Evolutionary conservation across 2,888 invertebrate species (phyloP).

Genomic region (Apoda limacodes): DNA sequence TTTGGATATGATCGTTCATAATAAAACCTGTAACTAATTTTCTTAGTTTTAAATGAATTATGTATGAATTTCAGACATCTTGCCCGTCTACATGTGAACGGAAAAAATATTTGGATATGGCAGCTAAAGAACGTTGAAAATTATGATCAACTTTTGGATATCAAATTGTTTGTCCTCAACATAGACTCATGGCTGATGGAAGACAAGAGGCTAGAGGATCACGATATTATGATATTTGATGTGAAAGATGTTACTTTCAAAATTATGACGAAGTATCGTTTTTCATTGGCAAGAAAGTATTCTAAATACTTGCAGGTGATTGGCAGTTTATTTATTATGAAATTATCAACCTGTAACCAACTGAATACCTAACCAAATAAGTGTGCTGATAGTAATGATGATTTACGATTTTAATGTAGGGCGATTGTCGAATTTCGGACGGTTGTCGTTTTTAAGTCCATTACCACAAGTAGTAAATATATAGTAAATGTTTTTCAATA

Average conservation of each 20-base stretch:
- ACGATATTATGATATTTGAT: conserved; percentile 44
- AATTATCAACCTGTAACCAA: no score
- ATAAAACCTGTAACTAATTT: no score
- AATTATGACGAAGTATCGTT: conserved; percentile 69
- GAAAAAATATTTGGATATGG: conserved; percentile 47
- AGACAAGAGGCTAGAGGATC: conserved; percentile 29
- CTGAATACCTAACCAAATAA: no score
- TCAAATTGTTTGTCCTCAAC: conserved; percentile 37
- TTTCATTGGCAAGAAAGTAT: conserved; percentile 73
- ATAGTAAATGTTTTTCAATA: no score
- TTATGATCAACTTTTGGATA: conserved; percentile 46
- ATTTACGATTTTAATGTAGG: no score
- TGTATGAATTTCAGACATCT: conserved; percentile 50
- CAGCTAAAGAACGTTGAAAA: conserved; percentile 53
- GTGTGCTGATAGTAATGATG: no score
- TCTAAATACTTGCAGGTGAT: conserved; percentile 71
- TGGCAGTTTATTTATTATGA: no score
- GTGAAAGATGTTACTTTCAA: conserved; percentile 47
- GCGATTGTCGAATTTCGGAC: no score
- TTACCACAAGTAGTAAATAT: no score
- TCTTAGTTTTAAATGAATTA: no score
- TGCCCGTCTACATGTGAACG: conserved; percentile 33
- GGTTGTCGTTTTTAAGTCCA: no score
- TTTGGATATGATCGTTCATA: no score
- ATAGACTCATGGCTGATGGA: conserved; percentile 42